phyloP scores from a whole-genome alignment of 1,140 invertebrate genomes.

The Drosophila dunni region DNA sequence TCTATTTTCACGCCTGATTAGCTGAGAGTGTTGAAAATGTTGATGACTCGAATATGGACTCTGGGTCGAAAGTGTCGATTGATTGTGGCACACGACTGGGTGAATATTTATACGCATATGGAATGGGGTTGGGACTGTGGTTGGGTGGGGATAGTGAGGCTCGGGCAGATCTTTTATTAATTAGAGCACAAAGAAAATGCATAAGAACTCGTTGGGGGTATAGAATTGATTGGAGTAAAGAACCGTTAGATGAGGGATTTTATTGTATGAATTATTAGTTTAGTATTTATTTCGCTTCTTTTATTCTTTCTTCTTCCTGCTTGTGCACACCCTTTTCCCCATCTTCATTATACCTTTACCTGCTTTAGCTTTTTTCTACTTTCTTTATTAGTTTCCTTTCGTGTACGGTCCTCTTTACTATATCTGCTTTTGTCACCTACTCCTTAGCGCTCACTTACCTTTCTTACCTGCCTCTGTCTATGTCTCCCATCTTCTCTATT shows the following conservation, averaged over 20 bases:
- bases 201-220: background rate
- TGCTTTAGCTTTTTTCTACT: no score
- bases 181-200: constrained; percentile 27
- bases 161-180: background rate
- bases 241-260: background rate
- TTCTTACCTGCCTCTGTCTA: no score
- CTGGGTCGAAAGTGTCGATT: constrained; percentile 60
- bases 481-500: no score
- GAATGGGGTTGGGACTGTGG: background rate
- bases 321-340: no score
- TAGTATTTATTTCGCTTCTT: no score
- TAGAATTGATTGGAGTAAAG: background rate
- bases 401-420: no score
- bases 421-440: no score
- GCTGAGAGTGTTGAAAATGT: constrained; percentile 67
- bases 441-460: no score
- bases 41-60: constrained; percentile 42
- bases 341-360: no score
- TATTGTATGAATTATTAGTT: no score
- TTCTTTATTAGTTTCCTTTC: no score
- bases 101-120: constrained; percentile 15
- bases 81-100: constrained; percentile 57
- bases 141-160: background rate
- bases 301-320: no score
- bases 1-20: constrained; percentile 74